Evolutionary conservation across 1,140 invertebrate genomes (phyloP), one percentile per base, ranked within the genome.

Genomic region (Ips nitidus): DNA sequence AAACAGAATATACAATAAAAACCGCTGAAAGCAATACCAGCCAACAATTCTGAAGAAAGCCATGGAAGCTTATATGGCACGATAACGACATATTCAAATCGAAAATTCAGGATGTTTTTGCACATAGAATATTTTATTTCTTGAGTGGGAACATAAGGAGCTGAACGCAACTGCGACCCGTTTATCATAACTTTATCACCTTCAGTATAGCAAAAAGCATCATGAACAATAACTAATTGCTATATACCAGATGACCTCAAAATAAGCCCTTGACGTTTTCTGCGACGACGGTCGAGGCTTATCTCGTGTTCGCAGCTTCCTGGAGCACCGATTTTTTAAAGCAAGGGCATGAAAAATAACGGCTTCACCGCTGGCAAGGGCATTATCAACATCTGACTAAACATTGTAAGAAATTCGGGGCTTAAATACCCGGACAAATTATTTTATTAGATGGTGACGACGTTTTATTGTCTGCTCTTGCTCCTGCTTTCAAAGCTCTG

Each of bases 291-390:
- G 71, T 70, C 73, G 73, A 72, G 75, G 75, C 77, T 78, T 78
- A 78, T 78, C 77, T 78, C 62, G 52, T 37, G 52, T 72, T 66
- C 45, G 72, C 77, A 78, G 76, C 73, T 69, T 66, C 70, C 71
- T 42, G 69, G 61, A 60, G 71, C 41, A 64, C 67, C 66, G 63
- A 67, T 70, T 65, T 68, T 74, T 69, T 38, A 50, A 70, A 52
- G 50, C 22, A 53, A 69, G 62, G 74, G 70, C 75, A 73, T 75
- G 76, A 77, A 78, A 76, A 78, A 78, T 78, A 76, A 78, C 73
- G 74, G 74, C 75, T 63, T 71, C 71, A 75, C 76, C 73, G 73
- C 74, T 76, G 75, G 75, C 40, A 63, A 66, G 52, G 57, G 69
- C 63, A 71, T 71, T 78, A 78, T 78, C 76, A 76, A 76, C 73